Base-by-base conservation (phyloP, 1,140 invertebrate genomes). In the Caenorhabditis brenneri region DNA sequence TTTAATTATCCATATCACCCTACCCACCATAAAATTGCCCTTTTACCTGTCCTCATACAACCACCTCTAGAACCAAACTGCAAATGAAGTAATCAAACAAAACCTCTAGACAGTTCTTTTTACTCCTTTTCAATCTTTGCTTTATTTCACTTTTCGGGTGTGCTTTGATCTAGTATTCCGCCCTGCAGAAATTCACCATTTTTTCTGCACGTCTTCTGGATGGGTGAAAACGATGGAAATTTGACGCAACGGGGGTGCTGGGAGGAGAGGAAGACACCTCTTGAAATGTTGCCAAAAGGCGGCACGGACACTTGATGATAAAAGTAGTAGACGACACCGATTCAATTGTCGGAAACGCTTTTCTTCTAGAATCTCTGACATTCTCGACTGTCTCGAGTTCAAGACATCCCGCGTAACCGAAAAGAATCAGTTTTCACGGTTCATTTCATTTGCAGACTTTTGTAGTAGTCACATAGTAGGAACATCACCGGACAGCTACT, bases 281-380 rank as follows among this genome's bases (percentile, higher is more conserved):
- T 74, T 74, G 65, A 74, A 74, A 74, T 74, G 65, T 74, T 74
- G 65, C 65, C 33, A 74, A 74, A 74, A 39, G 65, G 58, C 58
- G 58, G 58, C 58, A 19, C 58, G 58, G 65, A 74, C 65, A 74
- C 65, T 74, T 74, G 65, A 74, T 74, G 65, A 74, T 74, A 74
- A 74, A 74, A 74, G 65, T n/a, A n/a, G n/a, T 36, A 65, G n/a
- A 46, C 16, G 65, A 74, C 65, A 74, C 65, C 65, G 65, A 74
- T 74, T 74, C 65, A 74, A 74, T 74, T 74, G 65, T 74, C 33
- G 65, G 36, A 39, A 74, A 42, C 65, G 65, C 2, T 42, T 74
- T 12, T 24, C 36, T 36, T 36, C 19, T 36, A 29, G 16, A 42
- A 36, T n/a, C 3, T 36, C 19, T 65, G 15, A 15, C 31, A 65